Base-by-base conservation (phyloP, 2,113 vertebrate species). In the Ceratotherium simum region DNA sequence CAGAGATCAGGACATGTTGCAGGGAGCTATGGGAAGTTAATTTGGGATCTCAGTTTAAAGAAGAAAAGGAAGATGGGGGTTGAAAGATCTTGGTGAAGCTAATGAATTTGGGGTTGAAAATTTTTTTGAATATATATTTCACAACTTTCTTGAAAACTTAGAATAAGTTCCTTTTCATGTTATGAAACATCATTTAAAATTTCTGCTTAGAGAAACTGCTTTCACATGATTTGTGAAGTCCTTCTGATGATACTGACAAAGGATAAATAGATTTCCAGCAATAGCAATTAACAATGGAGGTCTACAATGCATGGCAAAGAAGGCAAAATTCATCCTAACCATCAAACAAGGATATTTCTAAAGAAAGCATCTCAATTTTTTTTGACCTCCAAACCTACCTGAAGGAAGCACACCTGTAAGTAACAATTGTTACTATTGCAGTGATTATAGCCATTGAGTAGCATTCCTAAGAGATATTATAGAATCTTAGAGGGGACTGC, bases 171-270 rank as follows among this genome's bases (percentile, higher is more conserved):
- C 27, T 87, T 73, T 95, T 36, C 33, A 64, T 60, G 6, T 54
- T 88, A 39, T 86, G n/a, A 86, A 84, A 42, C 5, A 84, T 79
- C 54, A 48, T 51, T 97, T 85, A 79, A 80, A 79, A 80, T 90
- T 87, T 95, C 25, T 84, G 20, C 51, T 93, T 94, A 82, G 25
- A 69, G 6, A 96, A 93, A 86, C 27, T 14, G 48, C 42, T 90
- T 95, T 73, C 62, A 70, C 2, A 31, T 64, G 64, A 89, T 83
- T 96, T 93, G 36, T 84, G 23, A 87, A 81, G 20, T 3, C 6
- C 4, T 48, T 65, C 36, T 33, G n/a, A 92, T 65, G 65, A 86
- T 69, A 73, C 16, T 29, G 33, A 60, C 3, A 54, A 80, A 90
- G 23, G 51, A 36, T 82, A 73, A 83, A 78, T 72, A 72, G 65